Conservation (phyloP, 2,888 invertebrate genomes). For the Folsomia manolachei region DNA sequence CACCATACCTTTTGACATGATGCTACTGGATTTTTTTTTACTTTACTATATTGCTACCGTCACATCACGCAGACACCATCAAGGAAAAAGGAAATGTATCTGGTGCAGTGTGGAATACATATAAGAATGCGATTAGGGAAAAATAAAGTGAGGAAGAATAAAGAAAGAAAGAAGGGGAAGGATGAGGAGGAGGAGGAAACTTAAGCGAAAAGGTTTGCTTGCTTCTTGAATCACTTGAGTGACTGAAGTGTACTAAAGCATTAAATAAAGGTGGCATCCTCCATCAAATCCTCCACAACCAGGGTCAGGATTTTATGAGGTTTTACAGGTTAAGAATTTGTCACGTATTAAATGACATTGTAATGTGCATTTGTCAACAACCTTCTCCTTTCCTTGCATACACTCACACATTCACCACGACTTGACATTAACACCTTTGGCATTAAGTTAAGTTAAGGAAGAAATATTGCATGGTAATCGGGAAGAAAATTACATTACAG, state of each 20-base stretch:
- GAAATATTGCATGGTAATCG: no score
- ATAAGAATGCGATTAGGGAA: not conserved
- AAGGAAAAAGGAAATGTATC: not conserved
- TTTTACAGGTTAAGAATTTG: conserved; percentile 1
- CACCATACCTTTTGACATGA: no score
- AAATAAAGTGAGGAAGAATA: conserved; percentile 1
- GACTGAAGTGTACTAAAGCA: conserved; percentile 11
- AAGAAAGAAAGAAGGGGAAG: not conserved
- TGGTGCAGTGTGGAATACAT: not conserved
- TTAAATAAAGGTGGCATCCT: conserved; percentile 1
- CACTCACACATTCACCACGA: no score
- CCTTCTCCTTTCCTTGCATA: not conserved
- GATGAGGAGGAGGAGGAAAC: conserved; percentile 3
- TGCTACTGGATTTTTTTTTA: no score
- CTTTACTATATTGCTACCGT: conserved; percentile 1
- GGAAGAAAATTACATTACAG: no score
- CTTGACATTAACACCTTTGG: no score
- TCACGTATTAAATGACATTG: not conserved
- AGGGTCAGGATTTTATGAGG: not conserved
- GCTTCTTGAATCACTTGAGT: not conserved
- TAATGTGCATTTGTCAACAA: not conserved
- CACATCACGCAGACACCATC: not conserved
- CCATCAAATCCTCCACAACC: not conserved
- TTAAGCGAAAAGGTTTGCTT: conserved; percentile 13
- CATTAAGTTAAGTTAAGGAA: no score